Evolutionary conservation across 1,140 invertebrate genomes (phyloP), one percentile per base, ranked within the genome.

Genomic region (Scaptomyza montana): DNA sequence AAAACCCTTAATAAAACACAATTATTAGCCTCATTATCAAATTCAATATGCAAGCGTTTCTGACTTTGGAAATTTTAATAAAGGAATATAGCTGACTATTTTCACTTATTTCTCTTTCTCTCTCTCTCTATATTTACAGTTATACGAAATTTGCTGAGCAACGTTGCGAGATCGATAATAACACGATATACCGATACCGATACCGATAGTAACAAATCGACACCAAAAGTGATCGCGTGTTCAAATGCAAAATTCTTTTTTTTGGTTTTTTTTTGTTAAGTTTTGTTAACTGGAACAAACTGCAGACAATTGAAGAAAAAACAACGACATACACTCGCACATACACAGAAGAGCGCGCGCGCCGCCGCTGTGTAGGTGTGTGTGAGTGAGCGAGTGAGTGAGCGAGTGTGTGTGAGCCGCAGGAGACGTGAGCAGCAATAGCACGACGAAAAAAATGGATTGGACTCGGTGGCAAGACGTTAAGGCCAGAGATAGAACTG

Each of bases 391-490:
- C 50, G 73, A 53, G 19, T 47, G 50, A 39, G 59, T 49, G 54
- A 50, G 1, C 0, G 30, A 6, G 33, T 36, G 33, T 36, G 33
- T 9, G 33, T 9, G 8, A 36, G 7, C 33, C 7, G 33, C 33
- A 36, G 30, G 5, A 30, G 30, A 30, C 30, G 6, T 6, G 5
- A 30, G 8, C 33, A 36, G 8, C 33, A 33, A 54, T 51, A 56
- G 69, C 64, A 68, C 55, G 64, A 60, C 56, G 67, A 77, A 90
- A 77, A 90, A 87, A 70, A 91, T 91, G 90, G 90, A 91, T 90
- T 91, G 90, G 90, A 91, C 86, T 74, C 90, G 90, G 78, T 91
- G 90, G 90, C 90, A 90, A 82, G 72, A 81, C 70, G 59, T 74
- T 76, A 63, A 77, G 65, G 77, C 80, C 81, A 85, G 80, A 86